Evolutionary conservation across 2,888 invertebrate species (phyloP), one percentile per base, ranked within the genome.

Genomic region (Metacarcinus magister): DNA sequence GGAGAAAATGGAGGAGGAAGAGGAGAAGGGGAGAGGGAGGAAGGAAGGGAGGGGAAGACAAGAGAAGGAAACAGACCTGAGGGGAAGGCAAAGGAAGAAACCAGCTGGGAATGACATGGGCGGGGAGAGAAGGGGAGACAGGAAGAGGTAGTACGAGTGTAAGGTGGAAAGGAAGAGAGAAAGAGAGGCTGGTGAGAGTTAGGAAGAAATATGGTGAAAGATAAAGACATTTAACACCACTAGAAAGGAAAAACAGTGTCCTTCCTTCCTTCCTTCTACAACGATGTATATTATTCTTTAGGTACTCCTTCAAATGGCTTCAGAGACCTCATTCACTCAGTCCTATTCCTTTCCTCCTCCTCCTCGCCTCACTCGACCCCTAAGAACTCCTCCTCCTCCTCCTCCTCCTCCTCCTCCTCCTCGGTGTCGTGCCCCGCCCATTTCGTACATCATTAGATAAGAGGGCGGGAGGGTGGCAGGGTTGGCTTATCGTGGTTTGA

Each of bases 401-500:
- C 43, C 43, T 43, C 90, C 43, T 23, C 43, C 19, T 90, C 43
- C 5, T 39, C 39, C 43, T 19, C 90, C 43, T 4, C 43, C 43
- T n/a, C 23, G 16, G 23, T 46, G 19, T 39, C 90, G 32, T 23
- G 23, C 92, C 32, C 54, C 54, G 32, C 54, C 92, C 54, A 7
- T 28, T 54, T 13, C 28, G 16, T 92, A 16, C 92, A 32, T 32
- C 82, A 82, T 32, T 32, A 32, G 82, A 82, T 82, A 82, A 82
- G 32, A 19, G 32, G 32, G 32, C 32, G 82, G 82, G 28, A 1
- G 82, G 82, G 82, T 28, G 82, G 82, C 82, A 28, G 32, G 82
- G 82, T 32, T 32, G 82, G 13, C 82, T 82, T 82, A 82, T 82
- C 82, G 28, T 82, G 82, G 82, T 82, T 82, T 82, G 32, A 13